Percentiles rank a stretch among this genome's conserved stretches.
Evolutionary conservation across 2,797 vertebrate species (phyloP).

Genomic region (Syngnathus acus): DNA sequence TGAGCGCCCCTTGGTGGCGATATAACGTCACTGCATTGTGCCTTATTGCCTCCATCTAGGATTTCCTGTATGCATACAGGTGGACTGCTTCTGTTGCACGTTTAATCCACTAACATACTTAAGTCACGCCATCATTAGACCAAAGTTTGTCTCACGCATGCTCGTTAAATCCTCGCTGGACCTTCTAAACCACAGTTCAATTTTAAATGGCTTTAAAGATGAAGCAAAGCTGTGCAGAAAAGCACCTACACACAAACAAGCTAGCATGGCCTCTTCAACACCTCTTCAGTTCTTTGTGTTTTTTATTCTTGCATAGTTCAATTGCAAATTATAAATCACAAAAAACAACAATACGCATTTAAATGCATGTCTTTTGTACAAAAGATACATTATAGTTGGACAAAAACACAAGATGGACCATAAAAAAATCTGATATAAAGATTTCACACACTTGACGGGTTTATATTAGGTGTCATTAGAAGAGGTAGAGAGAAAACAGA

Average conservation of each 20-base stretch:
- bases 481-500: conserved; percentile 55
- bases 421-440: not conserved
- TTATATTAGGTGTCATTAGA: conserved; percentile 6
- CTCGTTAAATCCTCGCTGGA: conserved; percentile 3
- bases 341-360: not conserved
- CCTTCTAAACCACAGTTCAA: not conserved
- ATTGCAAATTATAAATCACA: not conserved
- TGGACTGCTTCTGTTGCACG: conserved; percentile 2
- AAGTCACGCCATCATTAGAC: conserved; percentile 6
- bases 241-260: not conserved
- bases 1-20: not conserved
- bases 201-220: conserved; percentile 6
- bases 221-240: not conserved
- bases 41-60: not conserved
- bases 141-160: conserved; percentile 1
- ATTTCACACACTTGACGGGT: not conserved
- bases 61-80: not conserved
- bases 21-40: not conserved
- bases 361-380: not conserved
- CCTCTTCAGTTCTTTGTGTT: not conserved
- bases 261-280: not conserved
- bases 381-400: not conserved
- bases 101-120: conserved; percentile 10
- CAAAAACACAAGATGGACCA: conserved; percentile 1
- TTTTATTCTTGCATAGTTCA: conserved; percentile 9